These are phyloP conservation scores for Eilema sororculum DNA, from an alignment of 2,888 invertebrate genomes.

Conservation along the genomic window DNA sequence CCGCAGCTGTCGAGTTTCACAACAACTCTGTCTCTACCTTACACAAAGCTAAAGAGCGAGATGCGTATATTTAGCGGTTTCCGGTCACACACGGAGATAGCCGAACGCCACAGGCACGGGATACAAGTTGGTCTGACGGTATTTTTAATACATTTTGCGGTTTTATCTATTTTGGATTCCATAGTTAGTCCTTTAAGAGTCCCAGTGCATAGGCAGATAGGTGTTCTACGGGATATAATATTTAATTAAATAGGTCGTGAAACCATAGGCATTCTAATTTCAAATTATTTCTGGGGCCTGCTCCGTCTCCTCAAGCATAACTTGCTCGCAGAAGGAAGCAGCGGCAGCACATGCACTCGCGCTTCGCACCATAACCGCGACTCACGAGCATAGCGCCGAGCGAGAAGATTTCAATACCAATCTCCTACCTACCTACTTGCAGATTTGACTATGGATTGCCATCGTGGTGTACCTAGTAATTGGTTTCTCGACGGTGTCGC, in stretches of 20 bases:
- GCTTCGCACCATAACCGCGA: no score
- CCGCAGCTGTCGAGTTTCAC: constrained; percentile 50
- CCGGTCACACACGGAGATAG: constrained; percentile 40
- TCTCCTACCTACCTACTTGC: no score
- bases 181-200: background rate
- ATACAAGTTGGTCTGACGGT: constrained; percentile 29
- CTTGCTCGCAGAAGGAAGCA: no score
- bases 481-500: no score
- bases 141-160: constrained; percentile 30
- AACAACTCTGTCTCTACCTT: constrained; percentile 29
- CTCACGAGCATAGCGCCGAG: no score
- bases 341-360: no score
- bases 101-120: constrained; percentile 35
- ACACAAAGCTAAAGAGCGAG: constrained; percentile 35
- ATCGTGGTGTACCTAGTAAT: no score
- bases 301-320: no score
- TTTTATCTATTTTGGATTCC: constrained; percentile 14
- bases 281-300: no score
- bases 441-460: no score
- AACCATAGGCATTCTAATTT: background rate
- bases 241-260: background rate
- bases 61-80: constrained; percentile 27
- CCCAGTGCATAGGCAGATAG: background rate
- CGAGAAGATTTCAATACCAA: no score
- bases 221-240: background rate